These are phyloP conservation scores for Trematomus loennbergii DNA, from an alignment of 2,113 vertebrate genomes.

Conservation along the genomic window DNA sequence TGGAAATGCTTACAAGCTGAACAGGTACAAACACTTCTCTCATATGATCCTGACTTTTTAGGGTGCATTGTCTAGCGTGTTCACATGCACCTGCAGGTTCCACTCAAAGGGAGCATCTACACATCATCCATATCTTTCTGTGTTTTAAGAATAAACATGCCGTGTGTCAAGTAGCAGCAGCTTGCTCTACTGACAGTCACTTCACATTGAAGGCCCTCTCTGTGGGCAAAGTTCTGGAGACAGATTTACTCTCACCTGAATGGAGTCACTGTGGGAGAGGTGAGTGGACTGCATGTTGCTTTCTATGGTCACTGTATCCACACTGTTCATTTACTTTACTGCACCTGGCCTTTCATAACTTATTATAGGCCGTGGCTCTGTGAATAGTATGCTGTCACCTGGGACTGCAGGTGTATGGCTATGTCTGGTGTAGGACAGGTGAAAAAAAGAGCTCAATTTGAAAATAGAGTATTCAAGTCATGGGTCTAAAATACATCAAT, in stretches of 20 bases:
- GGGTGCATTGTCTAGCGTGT: background rate
- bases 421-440: background rate
- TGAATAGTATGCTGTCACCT: conserved; percentile 43
- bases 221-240: background rate
- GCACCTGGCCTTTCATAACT: conserved; percentile 32
- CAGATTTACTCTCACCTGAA: conserved; percentile 66
- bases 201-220: conserved; percentile 2
- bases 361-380: conserved; percentile 17
- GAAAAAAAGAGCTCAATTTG: background rate
- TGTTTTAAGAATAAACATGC: background rate
- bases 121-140: background rate
- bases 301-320: conserved; percentile 41
- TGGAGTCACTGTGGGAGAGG: conserved; percentile 53
- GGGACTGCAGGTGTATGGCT: conserved; percentile 58
- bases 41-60: background rate
- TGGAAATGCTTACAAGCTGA: background rate
- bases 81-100: conserved; percentile 19
- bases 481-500: background rate
- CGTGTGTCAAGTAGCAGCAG: conserved; percentile 16
- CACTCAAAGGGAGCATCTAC: background rate
- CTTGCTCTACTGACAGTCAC: conserved; percentile 34
- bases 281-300: conserved; percentile 33
- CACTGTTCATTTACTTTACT: conserved; percentile 34
- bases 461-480: background rate
- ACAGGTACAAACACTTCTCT: conserved; percentile 1